Conservation (phyloP, 2,888 invertebrate genomes). For the Proisotoma minuta region DNA sequence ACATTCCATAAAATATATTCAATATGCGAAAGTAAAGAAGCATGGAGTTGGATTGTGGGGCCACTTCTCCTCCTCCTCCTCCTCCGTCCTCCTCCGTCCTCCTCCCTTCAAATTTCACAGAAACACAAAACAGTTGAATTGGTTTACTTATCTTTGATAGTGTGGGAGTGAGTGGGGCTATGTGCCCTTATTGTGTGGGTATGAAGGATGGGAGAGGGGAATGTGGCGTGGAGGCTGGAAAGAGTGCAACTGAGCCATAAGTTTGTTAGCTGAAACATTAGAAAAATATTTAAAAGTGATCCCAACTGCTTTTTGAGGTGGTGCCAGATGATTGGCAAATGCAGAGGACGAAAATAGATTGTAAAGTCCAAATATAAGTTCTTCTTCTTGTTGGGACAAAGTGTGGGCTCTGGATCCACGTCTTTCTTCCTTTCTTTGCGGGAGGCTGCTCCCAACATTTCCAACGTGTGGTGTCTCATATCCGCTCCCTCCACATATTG, state of each 20-base stretch:
- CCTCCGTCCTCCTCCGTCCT: too few species aligned
- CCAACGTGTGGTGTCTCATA: too few species aligned
- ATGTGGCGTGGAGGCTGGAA: too few species aligned
- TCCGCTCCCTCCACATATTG: too few species aligned
- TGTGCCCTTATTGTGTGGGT: too few species aligned
- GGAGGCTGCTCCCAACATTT: constrained; percentile 12
- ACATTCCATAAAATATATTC: constrained; percentile 81
- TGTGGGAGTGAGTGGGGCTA: too few species aligned
- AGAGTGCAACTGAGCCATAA: too few species aligned
- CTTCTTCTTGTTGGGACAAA: constrained; percentile 9
- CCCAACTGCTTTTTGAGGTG: constrained; percentile 40
- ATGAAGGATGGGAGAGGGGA: too few species aligned
- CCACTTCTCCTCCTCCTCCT: background rate
- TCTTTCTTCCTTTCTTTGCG: constrained; percentile 12
- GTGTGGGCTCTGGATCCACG: constrained; percentile 2
- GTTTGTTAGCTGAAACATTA: too few species aligned
- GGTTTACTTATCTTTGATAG: too few species aligned
- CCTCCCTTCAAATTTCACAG: too few species aligned
- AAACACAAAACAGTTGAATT: too few species aligned
- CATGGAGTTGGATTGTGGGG: constrained; percentile 69
- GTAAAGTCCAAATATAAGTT: constrained; percentile 18
- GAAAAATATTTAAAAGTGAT: constrained; percentile 29
- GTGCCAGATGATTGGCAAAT: constrained; percentile 48
- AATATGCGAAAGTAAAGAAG: constrained; percentile 96
- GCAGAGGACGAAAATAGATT: constrained; percentile 48